Evolutionary conservation across 2,113 vertebrate genomes (phyloP).

Genomic region (Petromus typicus): DNA sequence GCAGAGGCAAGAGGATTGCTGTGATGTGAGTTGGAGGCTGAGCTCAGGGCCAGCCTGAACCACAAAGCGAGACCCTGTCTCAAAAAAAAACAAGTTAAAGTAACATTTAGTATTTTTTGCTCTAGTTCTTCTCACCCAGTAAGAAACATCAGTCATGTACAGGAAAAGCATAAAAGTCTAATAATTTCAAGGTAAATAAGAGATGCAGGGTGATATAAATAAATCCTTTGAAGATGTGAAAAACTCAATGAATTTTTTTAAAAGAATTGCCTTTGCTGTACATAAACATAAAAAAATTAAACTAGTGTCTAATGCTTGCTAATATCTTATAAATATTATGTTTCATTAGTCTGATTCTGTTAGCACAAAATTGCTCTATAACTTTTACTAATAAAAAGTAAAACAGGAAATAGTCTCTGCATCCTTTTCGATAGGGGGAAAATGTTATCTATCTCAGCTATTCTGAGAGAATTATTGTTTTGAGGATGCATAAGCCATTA

Average conservation of each 20-base stretch:
- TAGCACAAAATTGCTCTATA: slow-evolving; percentile 65
- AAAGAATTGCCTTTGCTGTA: slow-evolving; percentile 41
- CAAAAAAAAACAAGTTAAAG: slow-evolving; percentile 60
- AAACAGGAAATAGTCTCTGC: slow-evolving; percentile 42
- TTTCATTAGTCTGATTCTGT: slow-evolving; percentile 56
- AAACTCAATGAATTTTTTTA: slow-evolving; percentile 28
- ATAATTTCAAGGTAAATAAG: slow-evolving; percentile 23
- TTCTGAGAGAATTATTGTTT: slow-evolving; percentile 52
- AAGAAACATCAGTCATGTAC: slow-evolving; percentile 42
- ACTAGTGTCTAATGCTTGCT: slow-evolving; percentile 19
- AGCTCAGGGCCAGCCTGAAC: no score
- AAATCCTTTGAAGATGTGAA: slow-evolving; percentile 49
- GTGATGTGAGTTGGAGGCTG: no score
- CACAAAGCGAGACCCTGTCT: no score
- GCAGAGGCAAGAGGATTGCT: no score
- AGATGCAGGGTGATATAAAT: not conserved
- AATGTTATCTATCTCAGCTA: not conserved
- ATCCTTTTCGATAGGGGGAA: not conserved
- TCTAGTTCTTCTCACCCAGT: slow-evolving; percentile 26
- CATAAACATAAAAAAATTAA: slow-evolving; percentile 53
- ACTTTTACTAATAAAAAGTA: slow-evolving; percentile 58
- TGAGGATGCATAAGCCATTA: slow-evolving; percentile 44
- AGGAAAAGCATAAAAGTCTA: not conserved
- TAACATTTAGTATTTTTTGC: not conserved
- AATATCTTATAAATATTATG: slow-evolving; percentile 62